A percentile compares a stretch with the other conserved stretches of the same genome.
phyloP scores from a whole-genome alignment of 2,888 invertebrate genomes.

The Ophonus ardosiacus region DNA sequence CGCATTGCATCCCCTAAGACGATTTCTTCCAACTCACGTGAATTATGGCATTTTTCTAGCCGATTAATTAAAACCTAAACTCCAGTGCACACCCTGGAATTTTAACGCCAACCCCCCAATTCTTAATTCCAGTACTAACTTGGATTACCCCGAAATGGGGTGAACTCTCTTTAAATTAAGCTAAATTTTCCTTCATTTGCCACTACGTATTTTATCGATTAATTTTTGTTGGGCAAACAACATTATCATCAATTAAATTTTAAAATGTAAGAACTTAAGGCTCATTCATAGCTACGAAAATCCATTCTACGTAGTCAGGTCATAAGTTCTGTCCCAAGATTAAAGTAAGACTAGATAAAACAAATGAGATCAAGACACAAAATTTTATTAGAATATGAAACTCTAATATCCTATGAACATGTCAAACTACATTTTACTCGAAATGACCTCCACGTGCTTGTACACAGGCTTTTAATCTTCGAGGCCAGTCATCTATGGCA shows the following conservation, averaged over 20 bases:
- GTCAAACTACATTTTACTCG: too few species aligned
- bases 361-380: too few species aligned
- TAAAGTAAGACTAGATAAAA: too few species aligned
- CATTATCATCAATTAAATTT: background rate
- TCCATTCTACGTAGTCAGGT: too few species aligned
- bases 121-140: constrained; percentile 24
- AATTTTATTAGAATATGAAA: too few species aligned
- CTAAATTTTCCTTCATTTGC: background rate
- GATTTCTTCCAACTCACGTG: constrained; percentile 35
- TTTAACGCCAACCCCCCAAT: constrained; percentile 20
- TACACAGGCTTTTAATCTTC: too few species aligned
- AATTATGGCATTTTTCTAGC: constrained; percentile 42
- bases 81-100: constrained; percentile 29
- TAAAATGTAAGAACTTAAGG: too few species aligned
- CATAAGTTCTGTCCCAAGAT: too few species aligned
- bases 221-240: background rate
- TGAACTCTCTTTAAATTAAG: background rate
- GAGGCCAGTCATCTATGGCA: too few species aligned
- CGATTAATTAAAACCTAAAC: constrained; percentile 43
- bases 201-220: background rate
- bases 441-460: too few species aligned
- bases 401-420: too few species aligned
- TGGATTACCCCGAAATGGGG: background rate
- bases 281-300: too few species aligned
- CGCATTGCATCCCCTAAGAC: constrained; percentile 14